Evolutionary conservation across 2,113 vertebrate genomes (phyloP).

Genomic region (Rhombomys opimus): DNA sequence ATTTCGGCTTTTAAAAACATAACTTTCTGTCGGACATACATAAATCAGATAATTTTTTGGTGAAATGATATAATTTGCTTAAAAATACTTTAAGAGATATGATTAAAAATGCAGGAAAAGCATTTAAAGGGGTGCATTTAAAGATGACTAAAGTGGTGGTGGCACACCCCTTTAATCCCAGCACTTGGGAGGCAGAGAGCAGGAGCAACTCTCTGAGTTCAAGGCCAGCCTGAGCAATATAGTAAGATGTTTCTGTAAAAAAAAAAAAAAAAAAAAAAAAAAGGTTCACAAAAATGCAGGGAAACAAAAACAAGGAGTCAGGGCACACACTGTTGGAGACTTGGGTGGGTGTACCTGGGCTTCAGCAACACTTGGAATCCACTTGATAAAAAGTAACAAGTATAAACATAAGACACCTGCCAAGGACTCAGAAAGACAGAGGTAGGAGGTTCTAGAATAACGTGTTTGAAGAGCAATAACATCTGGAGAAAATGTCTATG

Average conservation of each 20-base stretch:
- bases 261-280: background rate
- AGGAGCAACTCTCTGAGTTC: background rate
- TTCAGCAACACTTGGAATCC: background rate
- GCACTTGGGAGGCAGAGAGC: background rate
- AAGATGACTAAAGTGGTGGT: too few species aligned
- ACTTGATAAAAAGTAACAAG: background rate
- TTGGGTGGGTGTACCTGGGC: fast-evolving
- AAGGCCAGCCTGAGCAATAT: background rate
- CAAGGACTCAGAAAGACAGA: background rate
- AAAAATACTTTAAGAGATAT: background rate
- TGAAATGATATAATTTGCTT: background rate
- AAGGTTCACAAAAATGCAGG: background rate
- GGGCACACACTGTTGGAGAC: fast-evolving
- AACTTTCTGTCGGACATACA: background rate
- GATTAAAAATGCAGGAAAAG: background rate
- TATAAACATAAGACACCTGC: too few species aligned
- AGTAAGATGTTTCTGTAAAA: background rate
- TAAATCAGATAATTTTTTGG: background rate
- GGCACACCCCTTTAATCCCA: background rate
- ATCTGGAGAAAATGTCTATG: background rate
- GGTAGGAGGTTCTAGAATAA: background rate
- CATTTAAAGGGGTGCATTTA: too few species aligned
- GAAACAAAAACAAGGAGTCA: background rate
- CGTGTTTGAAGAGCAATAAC: background rate
- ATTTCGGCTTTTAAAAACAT: background rate